Percentiles rank a stretch among this genome's conserved stretches.
phyloP scores from a whole-genome alignment of 1,140 invertebrate species.

The Neodiprion virginianus region DNA sequence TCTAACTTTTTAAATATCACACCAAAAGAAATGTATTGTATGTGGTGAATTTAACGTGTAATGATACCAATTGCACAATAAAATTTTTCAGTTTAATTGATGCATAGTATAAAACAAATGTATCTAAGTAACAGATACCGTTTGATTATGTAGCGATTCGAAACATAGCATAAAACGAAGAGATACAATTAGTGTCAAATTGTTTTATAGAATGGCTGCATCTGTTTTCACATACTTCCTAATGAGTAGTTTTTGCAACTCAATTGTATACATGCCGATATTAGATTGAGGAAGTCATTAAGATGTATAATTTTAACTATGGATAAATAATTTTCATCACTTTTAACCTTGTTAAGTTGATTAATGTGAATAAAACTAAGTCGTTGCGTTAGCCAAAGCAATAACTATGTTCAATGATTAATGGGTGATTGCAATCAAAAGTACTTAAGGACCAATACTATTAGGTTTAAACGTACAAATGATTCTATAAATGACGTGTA shows the following conservation, averaged over 20 bases:
- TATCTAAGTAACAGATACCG: not conserved
- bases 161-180: not conserved
- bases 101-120: not conserved
- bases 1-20: not conserved
- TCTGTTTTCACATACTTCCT: no score
- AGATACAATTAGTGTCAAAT: not conserved
- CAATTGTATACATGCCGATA: no score
- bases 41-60: not conserved
- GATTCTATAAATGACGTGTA: conserved; percentile 9
- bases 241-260: no score
- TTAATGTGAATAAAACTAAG: not conserved
- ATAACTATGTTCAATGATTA: not conserved
- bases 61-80: not conserved
- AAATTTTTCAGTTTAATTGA: not conserved
- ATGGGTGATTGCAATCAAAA: conserved; percentile 9
- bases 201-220: not conserved
- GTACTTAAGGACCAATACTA: conserved; percentile 11
- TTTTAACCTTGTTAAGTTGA: no score
- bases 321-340: no score
- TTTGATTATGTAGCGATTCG: not conserved
- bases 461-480: not conserved
- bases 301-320: no score
- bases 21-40: not conserved
- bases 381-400: conserved; percentile 1
- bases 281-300: no score